phyloP scores from a whole-genome alignment of 2,797 vertebrate genomes.

The Pelochelys cantorii region DNA sequence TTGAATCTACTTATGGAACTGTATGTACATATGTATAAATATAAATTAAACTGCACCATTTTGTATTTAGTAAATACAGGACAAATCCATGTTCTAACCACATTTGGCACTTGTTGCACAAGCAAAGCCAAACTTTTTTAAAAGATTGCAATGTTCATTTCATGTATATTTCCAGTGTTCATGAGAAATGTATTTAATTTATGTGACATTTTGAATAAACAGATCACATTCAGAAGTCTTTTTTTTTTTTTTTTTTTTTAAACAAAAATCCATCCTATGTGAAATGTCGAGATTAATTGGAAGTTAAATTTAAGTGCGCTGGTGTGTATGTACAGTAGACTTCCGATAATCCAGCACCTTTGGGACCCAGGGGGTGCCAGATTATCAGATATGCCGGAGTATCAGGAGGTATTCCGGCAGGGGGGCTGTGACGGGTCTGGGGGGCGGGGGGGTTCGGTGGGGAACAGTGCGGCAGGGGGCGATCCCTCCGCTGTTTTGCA shows the following conservation, averaged over 20 bases:
- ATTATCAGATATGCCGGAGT: no score
- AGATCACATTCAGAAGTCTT: conserved; percentile 65
- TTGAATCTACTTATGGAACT: conserved; percentile 70
- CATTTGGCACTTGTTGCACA: conserved; percentile 73
- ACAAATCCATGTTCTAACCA: conserved; percentile 74
- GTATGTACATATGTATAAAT: conserved; percentile 74
- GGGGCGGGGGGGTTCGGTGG: no score
- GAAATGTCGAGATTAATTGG: background rate
- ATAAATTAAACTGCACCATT: conserved; percentile 73
- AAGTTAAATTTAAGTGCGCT: no score
- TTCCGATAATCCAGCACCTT: no score
- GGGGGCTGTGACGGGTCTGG: no score
- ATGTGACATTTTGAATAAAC: conserved; percentile 79
- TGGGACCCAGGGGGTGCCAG: no score
- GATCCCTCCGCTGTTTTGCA: no score
- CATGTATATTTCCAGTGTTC: conserved; percentile 78
- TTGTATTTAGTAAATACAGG: conserved; percentile 75
- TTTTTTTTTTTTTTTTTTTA: background rate
- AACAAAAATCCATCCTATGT: background rate
- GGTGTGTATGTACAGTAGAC: background rate
- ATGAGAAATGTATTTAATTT: conserved; percentile 77
- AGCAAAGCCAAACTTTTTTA: conserved; percentile 76
- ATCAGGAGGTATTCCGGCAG: no score
- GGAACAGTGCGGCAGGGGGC: no score
- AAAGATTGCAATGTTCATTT: conserved; percentile 73